A percentile compares a stretch with the other conserved stretches of the same genome.
These are phyloP conservation scores for Jordanella pulchra DNA, from an alignment of 2,797 vertebrate genomes.

Conservation along the genomic window DNA sequence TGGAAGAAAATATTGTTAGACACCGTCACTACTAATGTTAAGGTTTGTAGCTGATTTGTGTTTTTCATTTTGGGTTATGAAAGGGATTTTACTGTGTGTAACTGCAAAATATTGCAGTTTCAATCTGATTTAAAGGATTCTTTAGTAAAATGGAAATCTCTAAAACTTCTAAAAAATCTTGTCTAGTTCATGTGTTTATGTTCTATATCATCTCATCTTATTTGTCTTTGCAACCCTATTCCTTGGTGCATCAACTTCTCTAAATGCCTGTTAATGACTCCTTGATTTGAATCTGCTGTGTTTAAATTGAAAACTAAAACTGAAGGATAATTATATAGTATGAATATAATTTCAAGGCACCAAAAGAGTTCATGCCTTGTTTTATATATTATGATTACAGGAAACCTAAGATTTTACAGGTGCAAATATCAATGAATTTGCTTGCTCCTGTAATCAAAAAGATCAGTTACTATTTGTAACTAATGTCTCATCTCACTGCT, in stretches of 20 bases:
- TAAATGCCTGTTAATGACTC: not conserved
- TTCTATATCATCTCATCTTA: not conserved
- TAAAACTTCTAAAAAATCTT: not conserved
- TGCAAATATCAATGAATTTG: too few species aligned
- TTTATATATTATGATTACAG: too few species aligned
- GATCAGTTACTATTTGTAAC: not conserved
- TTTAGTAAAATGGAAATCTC: not conserved
- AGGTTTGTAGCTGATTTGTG: too few species aligned
- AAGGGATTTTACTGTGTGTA: not conserved
- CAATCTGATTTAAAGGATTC: too few species aligned
- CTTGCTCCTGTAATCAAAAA: not conserved
- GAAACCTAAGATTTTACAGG: too few species aligned
- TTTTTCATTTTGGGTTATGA: not conserved
- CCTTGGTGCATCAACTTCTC: too few species aligned
- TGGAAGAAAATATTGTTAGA: not conserved
- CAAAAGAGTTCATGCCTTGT: too few species aligned
- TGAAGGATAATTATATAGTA: not conserved
- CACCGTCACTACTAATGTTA: not conserved
- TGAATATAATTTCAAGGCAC: not conserved
- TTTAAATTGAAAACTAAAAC: not conserved
- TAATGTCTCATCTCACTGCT: not conserved
- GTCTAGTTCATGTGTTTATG: not conserved
- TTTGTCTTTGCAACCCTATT: too few species aligned
- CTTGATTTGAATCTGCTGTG: not conserved
- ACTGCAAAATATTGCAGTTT: too few species aligned